Conservation (phyloP, 2,797 vertebrate genomes). For the Odontamblyopus rebecca region DNA sequence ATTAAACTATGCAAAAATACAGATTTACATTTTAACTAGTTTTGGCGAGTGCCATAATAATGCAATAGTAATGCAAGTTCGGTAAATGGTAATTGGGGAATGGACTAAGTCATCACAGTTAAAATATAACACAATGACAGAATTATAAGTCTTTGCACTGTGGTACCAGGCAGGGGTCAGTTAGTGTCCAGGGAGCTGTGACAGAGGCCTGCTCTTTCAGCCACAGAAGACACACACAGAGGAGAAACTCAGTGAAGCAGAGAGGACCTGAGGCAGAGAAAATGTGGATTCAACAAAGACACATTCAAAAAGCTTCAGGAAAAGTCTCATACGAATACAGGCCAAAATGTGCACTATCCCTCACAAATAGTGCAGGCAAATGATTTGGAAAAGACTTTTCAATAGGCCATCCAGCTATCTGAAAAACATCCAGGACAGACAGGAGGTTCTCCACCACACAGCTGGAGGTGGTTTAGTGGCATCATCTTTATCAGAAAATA, state of each 20-base stretch:
- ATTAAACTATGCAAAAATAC: too few species aligned
- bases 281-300: conserved; percentile 38
- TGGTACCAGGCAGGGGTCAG: conserved; percentile 68
- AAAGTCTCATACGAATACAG: conserved; percentile 19
- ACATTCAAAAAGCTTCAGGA: conserved; percentile 27
- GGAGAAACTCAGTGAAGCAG: conserved; percentile 27
- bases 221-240: conserved; percentile 30
- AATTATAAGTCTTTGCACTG: conserved; percentile 34
- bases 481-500: conserved; percentile 10
- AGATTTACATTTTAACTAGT: too few species aligned
- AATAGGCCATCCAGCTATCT: conserved; percentile 27
- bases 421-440: conserved; percentile 55
- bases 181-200: conserved; percentile 64
- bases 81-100: too few species aligned
- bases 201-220: conserved; percentile 67
- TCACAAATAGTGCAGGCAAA: conserved; percentile 35
- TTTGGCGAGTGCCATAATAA: too few species aligned
- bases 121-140: not conserved
- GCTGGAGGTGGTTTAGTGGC: not conserved
- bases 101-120: not conserved
- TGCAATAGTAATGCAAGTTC: too few species aligned
- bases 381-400: conserved; percentile 41
- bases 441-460: conserved; percentile 6
- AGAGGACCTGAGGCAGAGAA: conserved; percentile 36
- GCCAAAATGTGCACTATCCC: conserved; percentile 20